phyloP scores from a whole-genome alignment of 1,140 invertebrate genomes.

The Phortica variegata region DNA sequence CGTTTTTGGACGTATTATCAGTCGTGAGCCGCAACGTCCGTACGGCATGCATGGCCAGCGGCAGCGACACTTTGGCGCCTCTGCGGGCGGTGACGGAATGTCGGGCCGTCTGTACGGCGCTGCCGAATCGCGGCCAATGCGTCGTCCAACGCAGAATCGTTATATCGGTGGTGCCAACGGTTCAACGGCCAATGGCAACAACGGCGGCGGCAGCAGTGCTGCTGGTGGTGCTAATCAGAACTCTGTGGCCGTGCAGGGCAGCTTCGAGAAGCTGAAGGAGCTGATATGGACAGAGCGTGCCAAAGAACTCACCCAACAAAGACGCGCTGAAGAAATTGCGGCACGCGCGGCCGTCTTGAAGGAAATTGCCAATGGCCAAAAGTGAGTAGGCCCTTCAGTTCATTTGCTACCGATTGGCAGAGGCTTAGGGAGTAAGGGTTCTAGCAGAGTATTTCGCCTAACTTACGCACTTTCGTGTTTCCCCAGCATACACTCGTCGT shows the following conservation, averaged over 20 bases:
- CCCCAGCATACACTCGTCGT: conserved; percentile 27
- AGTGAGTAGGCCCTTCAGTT: too few species aligned
- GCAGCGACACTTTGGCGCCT: conserved; percentile 21
- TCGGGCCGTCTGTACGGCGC: conserved; percentile 26
- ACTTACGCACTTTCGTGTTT: too few species aligned
- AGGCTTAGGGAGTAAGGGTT: too few species aligned
- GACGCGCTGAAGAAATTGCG: conserved; percentile 64
- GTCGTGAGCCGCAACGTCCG: conserved; percentile 59
- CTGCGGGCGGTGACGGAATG: not conserved
- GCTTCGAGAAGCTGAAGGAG: conserved; percentile 67
- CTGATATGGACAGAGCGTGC: conserved; percentile 66
- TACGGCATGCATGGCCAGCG: conserved; percentile 26
- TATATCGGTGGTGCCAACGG: conserved; percentile 32
- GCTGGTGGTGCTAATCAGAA: conserved; percentile 23
- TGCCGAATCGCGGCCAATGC: conserved; percentile 25
- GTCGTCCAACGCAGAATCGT: conserved; percentile 36
- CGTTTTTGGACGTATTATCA: conserved; percentile 66
- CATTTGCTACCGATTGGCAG: too few species aligned
- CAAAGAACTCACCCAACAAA: conserved; percentile 66
- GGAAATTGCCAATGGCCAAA: conserved; percentile 59
- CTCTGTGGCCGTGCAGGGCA: conserved; percentile 61
- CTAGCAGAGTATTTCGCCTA: too few species aligned
- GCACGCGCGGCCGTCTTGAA: conserved; percentile 62
- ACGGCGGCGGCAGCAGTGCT: not conserved
- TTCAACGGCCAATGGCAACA: conserved; percentile 10